These are phyloP conservation scores for Euura lappo DNA, from an alignment of 1,140 invertebrate genomes.

Conservation along the genomic window DNA sequence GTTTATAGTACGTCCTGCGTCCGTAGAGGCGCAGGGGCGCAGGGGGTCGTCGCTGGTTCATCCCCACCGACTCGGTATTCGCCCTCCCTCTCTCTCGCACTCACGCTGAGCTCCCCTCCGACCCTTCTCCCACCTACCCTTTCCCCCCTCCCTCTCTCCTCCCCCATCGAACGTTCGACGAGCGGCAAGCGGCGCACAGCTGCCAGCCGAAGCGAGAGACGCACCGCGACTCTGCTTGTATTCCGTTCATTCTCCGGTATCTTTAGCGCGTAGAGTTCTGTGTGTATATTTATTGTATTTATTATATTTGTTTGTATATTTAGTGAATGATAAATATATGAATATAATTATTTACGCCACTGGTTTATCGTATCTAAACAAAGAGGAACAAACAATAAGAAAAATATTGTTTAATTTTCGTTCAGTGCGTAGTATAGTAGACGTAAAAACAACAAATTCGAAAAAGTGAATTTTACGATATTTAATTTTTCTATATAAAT, in stretches of 20 bases:
- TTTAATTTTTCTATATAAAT: neutral
- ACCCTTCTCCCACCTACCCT: constrained; percentile 14
- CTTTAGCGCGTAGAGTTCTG: constrained; percentile 12
- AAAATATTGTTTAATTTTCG: neutral
- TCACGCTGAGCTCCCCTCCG: neutral
- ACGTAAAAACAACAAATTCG: neutral
- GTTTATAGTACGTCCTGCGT: constrained; percentile 1
- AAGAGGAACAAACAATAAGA: neutral
- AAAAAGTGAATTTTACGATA: neutral
- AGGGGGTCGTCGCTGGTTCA: too few relatives aligned
- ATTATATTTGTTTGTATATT: constrained; percentile 11
- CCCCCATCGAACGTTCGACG: neutral
- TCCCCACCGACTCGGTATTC: too few relatives aligned
- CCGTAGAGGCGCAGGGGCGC: neutral
- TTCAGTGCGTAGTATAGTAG: too few relatives aligned
- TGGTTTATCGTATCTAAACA: neutral
- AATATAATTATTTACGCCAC: neutral
- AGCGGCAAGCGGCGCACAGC: constrained; percentile 28
- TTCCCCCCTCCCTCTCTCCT: neutral
- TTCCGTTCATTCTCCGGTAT: constrained; percentile 19
- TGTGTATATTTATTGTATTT: constrained; percentile 14
- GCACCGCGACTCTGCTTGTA: constrained; percentile 22
- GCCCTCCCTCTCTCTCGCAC: neutral
- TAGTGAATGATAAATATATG: too few relatives aligned
- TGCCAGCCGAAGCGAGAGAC: constrained; percentile 24